phyloP scores from a whole-genome alignment of 2,113 vertebrate genomes.

The Synodontis membranacea region DNA sequence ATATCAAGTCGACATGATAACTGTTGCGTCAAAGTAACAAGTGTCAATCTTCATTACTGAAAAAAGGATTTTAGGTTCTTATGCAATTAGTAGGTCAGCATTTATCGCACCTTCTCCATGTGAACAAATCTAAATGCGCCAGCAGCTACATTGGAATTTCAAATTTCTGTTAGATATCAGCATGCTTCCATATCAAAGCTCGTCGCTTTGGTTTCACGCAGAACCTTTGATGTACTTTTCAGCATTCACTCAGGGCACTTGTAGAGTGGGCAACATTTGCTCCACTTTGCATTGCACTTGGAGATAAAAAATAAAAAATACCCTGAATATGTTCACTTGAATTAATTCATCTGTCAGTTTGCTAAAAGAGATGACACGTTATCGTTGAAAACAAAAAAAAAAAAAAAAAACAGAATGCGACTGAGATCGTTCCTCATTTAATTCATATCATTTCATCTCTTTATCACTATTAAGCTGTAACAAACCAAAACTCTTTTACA shows the following conservation, averaged over 20 bases:
- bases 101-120: background rate
- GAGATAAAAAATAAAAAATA: constrained; percentile 24
- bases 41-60: background rate
- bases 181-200: constrained; percentile 75
- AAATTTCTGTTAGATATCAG: constrained; percentile 64
- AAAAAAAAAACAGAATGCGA: background rate
- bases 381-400: background rate
- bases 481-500: background rate
- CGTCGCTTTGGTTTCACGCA: constrained; percentile 65
- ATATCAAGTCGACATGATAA: background rate
- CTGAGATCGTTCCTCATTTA: background rate
- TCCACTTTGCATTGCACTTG: constrained; percentile 19
- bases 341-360: background rate
- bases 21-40: background rate
- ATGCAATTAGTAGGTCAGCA: background rate
- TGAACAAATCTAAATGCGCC: constrained; percentile 57
- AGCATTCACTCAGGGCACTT: constrained; percentile 43
- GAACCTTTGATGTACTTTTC: constrained; percentile 72
- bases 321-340: constrained; percentile 8
- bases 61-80: background rate
- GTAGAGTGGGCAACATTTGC: constrained; percentile 22
- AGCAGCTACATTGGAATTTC: constrained; percentile 66
- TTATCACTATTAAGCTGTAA: background rate
- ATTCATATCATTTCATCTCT: background rate
- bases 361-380: background rate